Evolutionary conservation across 2,113 vertebrate species (phyloP), one percentile per base, ranked within the genome.

Genomic region (Apteryx mantelli): DNA sequence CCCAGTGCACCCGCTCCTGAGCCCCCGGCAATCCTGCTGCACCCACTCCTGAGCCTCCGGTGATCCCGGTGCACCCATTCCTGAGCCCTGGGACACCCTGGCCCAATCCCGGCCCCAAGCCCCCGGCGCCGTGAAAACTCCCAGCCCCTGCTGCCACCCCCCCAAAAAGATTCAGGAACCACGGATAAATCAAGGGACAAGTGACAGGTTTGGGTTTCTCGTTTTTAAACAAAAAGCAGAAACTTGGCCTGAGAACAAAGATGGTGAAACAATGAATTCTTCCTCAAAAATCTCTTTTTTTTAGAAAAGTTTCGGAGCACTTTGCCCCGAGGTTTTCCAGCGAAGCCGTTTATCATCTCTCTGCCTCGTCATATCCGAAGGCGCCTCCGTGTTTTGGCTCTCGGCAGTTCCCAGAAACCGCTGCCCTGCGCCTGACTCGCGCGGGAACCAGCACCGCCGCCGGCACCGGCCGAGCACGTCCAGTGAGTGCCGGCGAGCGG

Each of bases 351-450:
- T 69, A 22, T 86, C 74, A 28, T 58, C 40, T 34, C 46, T 20
- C 40, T 22, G 66, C 13, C 12, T 21, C 3, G 2, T 13, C 50
- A 70, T 19, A 30, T 68, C 48, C 2, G 0, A 44, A 21, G 48
- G 14, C 6, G 2, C 2, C 4, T 44, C 44, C 48, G 44, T 1
- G 5, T 12, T n/a, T 26, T 7, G 2, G 40, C 2, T 4, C 26
- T 76, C 68, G 1, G 5, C 46, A 0, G 14, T 50, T 68, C 46
- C 71, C 0, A 1, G 25, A 17, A 80, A 48, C 36, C 11, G 21
- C 50, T 52, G 36, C 36, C 36, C 36, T 38, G 36, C 7, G 36
- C 36, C 7, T 38, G 36, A 38, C 36, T 38, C 36, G 36, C 36
- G 36, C 36, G 36, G 36, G 36, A 38, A 38, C 36, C 36, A 38